Conservation (phyloP, 2,888 invertebrate species). For the Rutpela maculata region DNA sequence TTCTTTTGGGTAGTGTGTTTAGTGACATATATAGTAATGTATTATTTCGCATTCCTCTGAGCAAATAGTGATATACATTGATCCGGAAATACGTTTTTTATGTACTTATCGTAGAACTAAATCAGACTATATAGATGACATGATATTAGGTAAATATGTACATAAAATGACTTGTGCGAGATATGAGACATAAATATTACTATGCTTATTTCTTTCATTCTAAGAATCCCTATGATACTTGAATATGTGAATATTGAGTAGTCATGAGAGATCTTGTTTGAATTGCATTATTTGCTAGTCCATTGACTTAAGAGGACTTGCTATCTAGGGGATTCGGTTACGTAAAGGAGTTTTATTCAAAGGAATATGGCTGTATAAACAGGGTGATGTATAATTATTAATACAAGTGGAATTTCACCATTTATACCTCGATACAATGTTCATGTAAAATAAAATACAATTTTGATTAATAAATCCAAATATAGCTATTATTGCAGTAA, state of each 20-base stretch:
- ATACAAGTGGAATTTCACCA: too few species aligned
- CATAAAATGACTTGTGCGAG: neutral
- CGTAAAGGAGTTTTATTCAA: neutral
- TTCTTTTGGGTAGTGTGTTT: too few species aligned
- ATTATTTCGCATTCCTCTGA: neutral
- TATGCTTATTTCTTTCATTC: neutral
- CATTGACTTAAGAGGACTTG: neutral
- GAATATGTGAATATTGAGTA: slow-evolving; percentile 1
- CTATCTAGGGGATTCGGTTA: neutral
- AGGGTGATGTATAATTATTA: too few species aligned
- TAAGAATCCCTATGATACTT: neutral
- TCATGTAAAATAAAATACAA: too few species aligned
- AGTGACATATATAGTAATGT: neutral
- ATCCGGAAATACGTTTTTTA: neutral
- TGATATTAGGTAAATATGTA: neutral
- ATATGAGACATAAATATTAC: neutral
- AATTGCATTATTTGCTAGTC: neutral
- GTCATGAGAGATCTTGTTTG: neutral
- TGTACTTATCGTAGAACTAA: neutral
- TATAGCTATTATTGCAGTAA: too few species aligned
- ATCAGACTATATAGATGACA: neutral
- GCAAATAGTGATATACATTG: neutral
- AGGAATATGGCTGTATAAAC: neutral
- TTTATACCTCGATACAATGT: too few species aligned
- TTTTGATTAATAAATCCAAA: too few species aligned